These are phyloP conservation scores for Diploptera punctata DNA, from an alignment of 2,888 invertebrate genomes.

Conservation along the genomic window DNA sequence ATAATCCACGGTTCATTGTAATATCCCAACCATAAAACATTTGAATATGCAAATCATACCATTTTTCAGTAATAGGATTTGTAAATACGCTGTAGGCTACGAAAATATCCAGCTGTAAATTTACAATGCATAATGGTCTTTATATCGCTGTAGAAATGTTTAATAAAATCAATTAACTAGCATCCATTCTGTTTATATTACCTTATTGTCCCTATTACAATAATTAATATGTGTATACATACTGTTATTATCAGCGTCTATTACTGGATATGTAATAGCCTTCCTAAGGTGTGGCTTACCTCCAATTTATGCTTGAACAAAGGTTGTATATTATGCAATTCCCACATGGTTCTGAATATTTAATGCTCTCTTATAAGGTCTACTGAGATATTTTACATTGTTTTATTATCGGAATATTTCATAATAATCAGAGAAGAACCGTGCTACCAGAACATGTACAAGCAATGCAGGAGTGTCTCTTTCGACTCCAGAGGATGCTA, in stretches of 20 bases:
- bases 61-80: not conserved
- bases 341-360: no score
- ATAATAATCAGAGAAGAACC: no score
- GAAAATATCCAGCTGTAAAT: not conserved
- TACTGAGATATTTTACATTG: no score
- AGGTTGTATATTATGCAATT: no score
- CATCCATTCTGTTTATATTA: not conserved
- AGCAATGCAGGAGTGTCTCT: no score
- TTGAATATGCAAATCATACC: not conserved
- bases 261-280: not conserved
- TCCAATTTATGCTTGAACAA: no score
- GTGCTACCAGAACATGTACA: no score
- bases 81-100: not conserved
- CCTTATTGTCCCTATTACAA: not conserved
- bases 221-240: not conserved
- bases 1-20: no score
- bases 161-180: not conserved
- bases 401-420: no score
- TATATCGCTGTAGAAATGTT: not conserved
- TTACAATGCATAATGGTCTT: not conserved
- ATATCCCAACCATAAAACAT: slow-evolving; percentile 8
- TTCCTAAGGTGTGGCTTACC: not conserved
- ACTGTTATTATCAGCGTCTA: not conserved
- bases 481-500: no score
- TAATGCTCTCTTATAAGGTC: no score